Percentiles rank a stretch among this genome's conserved stretches.
Conservation (phyloP, 2,113 vertebrate species). For the Bombycilla garrulus region DNA sequence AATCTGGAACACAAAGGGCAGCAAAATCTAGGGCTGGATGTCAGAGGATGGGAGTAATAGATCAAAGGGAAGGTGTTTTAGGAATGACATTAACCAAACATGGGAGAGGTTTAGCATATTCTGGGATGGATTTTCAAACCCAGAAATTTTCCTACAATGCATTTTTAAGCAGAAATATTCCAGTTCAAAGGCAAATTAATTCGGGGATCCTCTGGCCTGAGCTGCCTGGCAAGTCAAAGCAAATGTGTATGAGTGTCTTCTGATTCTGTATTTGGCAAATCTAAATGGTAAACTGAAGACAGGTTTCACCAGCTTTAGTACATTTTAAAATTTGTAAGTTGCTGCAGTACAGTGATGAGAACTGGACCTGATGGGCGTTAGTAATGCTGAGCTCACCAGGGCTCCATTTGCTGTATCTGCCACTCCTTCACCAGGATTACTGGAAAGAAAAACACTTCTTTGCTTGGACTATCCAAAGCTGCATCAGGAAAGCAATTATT, state of each 20-base stretch:
- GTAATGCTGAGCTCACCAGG: slow-evolving; percentile 27
- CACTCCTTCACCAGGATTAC: not conserved
- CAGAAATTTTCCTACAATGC: slow-evolving; percentile 11
- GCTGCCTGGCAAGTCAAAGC: not conserved
- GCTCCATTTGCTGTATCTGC: not conserved
- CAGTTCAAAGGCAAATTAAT: slow-evolving; percentile 13
- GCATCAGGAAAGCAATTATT: slow-evolving; percentile 22
- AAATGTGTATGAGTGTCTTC: not conserved
- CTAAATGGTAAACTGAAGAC: slow-evolving; percentile 23
- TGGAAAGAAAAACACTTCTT: not conserved
- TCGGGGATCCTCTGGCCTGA: not conserved
- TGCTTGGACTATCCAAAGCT: not conserved
- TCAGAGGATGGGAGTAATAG: not conserved
- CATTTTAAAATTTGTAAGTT: not conserved
- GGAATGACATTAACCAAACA: not conserved
- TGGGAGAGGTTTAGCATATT: not conserved
- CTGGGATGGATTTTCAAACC: not conserved
- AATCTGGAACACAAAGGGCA: not conserved
- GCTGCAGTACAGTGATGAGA: not conserved
- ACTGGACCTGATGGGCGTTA: slow-evolving; percentile 30
- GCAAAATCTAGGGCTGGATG: not conserved
- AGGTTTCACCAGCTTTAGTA: slow-evolving; percentile 31
- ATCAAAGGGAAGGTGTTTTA: not conserved
- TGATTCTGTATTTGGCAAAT: not conserved
- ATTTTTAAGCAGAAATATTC: slow-evolving; percentile 23